phyloP scores from a whole-genome alignment of 2,888 invertebrate genomes.

The Melieria picta region DNA sequence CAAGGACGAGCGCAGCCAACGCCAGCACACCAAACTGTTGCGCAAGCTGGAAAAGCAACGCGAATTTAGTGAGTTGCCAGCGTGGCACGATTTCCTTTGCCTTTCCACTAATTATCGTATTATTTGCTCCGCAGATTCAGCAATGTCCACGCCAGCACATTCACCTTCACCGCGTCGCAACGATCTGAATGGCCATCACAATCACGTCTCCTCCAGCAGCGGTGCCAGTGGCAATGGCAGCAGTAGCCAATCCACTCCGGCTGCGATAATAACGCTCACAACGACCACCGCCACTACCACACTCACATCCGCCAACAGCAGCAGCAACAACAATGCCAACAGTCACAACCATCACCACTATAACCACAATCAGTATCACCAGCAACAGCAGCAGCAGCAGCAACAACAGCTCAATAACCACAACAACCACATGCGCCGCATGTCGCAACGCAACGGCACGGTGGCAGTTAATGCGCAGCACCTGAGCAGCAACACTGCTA shows the following conservation, averaged over 20 bases:
- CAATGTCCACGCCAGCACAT: constrained; percentile 70
- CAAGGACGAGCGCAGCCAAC: constrained; percentile 82
- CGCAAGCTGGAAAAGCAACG: constrained; percentile 78
- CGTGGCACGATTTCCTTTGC: background rate
- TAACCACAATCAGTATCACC: constrained; percentile 11
- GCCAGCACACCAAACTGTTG: constrained; percentile 80
- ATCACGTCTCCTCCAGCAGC: constrained; percentile 34
- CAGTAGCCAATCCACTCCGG: constrained; percentile 30
- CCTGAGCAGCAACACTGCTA: constrained; percentile 14
- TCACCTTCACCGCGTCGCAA: constrained; percentile 77
- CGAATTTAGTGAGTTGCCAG: constrained; percentile 68
- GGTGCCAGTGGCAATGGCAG: constrained; percentile 19
- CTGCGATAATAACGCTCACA: constrained; percentile 34
- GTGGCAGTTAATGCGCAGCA: constrained; percentile 19
- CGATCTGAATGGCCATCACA: constrained; percentile 68
- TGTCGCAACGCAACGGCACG: constrained; percentile 45
- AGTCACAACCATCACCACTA: constrained; percentile 24
- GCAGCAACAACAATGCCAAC: constrained; percentile 33
- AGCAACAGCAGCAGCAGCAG: constrained; percentile 33
- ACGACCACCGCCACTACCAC: constrained; percentile 23
- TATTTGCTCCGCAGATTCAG: constrained; percentile 51
- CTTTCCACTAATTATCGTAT: background rate
- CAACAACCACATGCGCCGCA: constrained; percentile 46
- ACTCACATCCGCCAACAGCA: constrained; percentile 31
- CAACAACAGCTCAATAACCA: constrained; percentile 47